These are phyloP conservation scores for Onychomys leucogaster DNA, from an alignment of 2,797 vertebrate species.

Conservation along the genomic window DNA sequence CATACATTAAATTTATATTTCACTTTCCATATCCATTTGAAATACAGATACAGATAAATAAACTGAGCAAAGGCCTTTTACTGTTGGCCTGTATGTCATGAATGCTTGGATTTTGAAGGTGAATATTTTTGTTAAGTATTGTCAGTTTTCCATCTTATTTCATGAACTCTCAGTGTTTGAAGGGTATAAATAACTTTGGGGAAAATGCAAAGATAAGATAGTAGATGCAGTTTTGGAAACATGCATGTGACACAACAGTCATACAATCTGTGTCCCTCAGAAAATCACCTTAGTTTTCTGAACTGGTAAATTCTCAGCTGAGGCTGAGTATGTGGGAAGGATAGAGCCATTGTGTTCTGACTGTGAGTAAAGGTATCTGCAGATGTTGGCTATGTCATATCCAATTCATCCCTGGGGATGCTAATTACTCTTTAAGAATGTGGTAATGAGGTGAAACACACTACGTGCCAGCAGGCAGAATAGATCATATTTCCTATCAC, in stretches of 20 bases:
- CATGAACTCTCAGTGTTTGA: not conserved
- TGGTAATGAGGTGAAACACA: constrained; percentile 69
- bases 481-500: constrained; percentile 54
- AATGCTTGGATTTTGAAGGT: constrained; percentile 20
- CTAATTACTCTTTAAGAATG: constrained; percentile 78
- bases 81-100: not conserved
- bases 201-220: not conserved
- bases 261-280: not conserved
- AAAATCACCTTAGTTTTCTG: constrained; percentile 46
- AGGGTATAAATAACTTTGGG: not conserved
- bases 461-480: constrained; percentile 55
- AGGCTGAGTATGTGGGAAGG: constrained; percentile 45
- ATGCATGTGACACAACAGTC: not conserved
- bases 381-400: constrained; percentile 17
- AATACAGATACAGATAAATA: not conserved
- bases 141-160: constrained; percentile 4
- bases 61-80: not conserved
- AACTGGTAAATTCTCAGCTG: not conserved
- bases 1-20: constrained; percentile 32
- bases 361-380: constrained; percentile 56
- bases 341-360: constrained; percentile 64
- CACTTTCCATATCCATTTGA: not conserved
- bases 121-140: constrained; percentile 41
- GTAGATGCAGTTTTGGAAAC: not conserved
- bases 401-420: constrained; percentile 70